phyloP scores from a whole-genome alignment of 1,140 invertebrate species.

The Epicauta chinensis region DNA sequence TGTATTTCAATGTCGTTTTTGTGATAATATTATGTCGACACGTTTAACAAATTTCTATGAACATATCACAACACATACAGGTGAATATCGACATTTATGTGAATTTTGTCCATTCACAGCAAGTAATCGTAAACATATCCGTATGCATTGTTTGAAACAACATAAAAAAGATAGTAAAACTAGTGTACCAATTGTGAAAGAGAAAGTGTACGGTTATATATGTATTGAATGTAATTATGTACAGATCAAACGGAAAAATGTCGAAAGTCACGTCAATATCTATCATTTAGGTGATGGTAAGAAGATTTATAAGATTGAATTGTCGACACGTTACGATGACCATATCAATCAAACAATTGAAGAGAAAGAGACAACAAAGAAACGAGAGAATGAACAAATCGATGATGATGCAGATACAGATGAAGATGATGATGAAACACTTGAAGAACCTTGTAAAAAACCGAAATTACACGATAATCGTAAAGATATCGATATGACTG shows the following conservation, averaged over 20 bases:
- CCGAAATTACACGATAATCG: constrained; percentile 2
- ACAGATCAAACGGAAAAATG: constrained; percentile 53
- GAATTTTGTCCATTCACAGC: constrained; percentile 48
- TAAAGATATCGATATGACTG: constrained; percentile 25
- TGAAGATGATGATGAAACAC: not conserved
- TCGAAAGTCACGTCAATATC: constrained; percentile 53
- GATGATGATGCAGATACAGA: constrained; percentile 4
- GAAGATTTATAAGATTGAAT: constrained; percentile 47
- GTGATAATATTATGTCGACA: constrained; percentile 21
- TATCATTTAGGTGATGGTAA: constrained; percentile 45
- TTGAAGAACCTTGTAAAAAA: constrained; percentile 12
- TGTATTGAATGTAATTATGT: constrained; percentile 62
- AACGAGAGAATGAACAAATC: constrained; percentile 1
- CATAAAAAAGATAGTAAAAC: constrained; percentile 17
- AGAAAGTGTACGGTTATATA: constrained; percentile 54
- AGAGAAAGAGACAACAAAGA: constrained; percentile 13
- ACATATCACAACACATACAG: constrained; percentile 64
- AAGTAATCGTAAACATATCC: constrained; percentile 42
- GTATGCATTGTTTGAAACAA: constrained; percentile 38
- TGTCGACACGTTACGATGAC: constrained; percentile 35
- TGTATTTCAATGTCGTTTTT: constrained; percentile 30
- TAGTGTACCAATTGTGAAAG: constrained; percentile 12
- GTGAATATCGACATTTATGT: constrained; percentile 61
- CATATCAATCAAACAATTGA: not conserved
- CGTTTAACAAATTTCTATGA: constrained; percentile 40